phyloP scores from a whole-genome alignment of 2,797 vertebrate species.

The Synanceia verrucosa region DNA sequence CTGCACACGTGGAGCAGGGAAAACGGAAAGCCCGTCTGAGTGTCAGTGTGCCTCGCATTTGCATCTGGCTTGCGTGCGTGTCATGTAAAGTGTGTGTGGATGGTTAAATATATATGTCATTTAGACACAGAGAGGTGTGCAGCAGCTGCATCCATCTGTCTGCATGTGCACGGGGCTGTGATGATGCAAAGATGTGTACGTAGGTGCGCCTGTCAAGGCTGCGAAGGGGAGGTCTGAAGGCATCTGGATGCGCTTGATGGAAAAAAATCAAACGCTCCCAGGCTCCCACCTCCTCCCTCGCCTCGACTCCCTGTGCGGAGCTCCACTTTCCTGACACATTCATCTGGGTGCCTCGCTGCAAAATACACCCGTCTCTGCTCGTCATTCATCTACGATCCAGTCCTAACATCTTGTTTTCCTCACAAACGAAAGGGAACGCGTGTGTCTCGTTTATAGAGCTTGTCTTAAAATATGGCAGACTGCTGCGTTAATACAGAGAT shows the following conservation, averaged over 20 bases:
- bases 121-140: conserved; percentile 56
- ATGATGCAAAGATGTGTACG: conserved; percentile 53
- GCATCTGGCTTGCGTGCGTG: conserved; percentile 32
- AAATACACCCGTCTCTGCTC: conserved; percentile 27
- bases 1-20: conserved; percentile 18
- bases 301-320: conserved; percentile 14
- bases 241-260: conserved; percentile 55
- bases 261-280: conserved; percentile 60
- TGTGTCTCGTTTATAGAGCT: conserved; percentile 17
- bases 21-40: conserved; percentile 24
- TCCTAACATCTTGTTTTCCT: conserved; percentile 23
- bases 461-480: background rate
- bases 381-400: conserved; percentile 31
- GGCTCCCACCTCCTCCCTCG: conserved; percentile 13
- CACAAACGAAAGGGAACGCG: background rate
- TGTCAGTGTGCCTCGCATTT: conserved; percentile 49
- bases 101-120: conserved; percentile 75
- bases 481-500: background rate
- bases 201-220: conserved; percentile 55
- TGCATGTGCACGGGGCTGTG: conserved; percentile 50
- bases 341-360: conserved; percentile 20
- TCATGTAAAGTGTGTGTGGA: conserved; percentile 49
- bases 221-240: conserved; percentile 52
- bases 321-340: conserved; percentile 34
- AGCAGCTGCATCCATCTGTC: conserved; percentile 65